Conservation (phyloP, 2,113 vertebrate species). For the Elgaria multicarinata region DNA sequence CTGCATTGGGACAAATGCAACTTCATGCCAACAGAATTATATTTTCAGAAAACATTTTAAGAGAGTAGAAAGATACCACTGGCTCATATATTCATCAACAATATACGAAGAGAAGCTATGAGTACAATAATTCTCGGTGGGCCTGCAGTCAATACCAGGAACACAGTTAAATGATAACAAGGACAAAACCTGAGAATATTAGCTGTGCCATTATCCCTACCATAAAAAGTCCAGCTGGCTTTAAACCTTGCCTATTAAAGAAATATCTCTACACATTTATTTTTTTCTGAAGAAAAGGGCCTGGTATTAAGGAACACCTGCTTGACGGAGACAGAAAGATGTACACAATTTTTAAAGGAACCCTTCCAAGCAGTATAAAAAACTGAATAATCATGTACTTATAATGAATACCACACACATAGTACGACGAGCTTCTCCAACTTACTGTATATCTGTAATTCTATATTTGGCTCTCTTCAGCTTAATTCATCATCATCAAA, state of each 20-base stretch:
- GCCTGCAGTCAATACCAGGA: rapidly evolving
- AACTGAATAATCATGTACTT: background rate
- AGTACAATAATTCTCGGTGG: background rate
- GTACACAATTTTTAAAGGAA: background rate
- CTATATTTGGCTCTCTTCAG: background rate
- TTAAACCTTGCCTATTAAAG: background rate
- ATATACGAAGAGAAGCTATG: background rate
- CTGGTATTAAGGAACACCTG: background rate
- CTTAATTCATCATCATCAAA: background rate
- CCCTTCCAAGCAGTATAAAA: background rate
- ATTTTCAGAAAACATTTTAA: background rate
- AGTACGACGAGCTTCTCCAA: background rate
- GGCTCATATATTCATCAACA: background rate
- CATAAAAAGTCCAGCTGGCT: background rate
- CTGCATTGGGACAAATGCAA: background rate
- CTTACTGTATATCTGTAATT: background rate
- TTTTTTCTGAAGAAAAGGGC: background rate
- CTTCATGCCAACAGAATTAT: rapidly evolving
- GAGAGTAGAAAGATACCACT: background rate
- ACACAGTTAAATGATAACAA: rapidly evolving
- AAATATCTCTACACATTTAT: rapidly evolving
- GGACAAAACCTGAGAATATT: background rate
- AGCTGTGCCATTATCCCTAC: background rate
- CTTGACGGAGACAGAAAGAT: background rate
- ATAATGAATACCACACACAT: too few species aligned